Base-by-base conservation (phyloP, 2,888 invertebrate species). In the Drosophila melanosoma region DNA sequence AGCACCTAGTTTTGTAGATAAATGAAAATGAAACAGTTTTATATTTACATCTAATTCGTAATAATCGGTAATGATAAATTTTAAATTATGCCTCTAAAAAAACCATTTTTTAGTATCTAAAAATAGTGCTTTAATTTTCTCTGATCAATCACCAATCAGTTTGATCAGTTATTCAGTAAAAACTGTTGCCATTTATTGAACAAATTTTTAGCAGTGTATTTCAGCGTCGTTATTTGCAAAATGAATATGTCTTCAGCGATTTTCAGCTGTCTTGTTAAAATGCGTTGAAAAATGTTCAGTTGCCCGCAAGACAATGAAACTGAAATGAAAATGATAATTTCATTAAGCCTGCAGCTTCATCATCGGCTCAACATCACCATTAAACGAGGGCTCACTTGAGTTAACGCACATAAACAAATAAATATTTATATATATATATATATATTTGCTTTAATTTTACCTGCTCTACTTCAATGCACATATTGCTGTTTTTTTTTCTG, bases 301-400 rank as follows among this genome's bases (percentile, higher is more conserved):
- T 53, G 57, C 49, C 77, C 69, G 58, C 53, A 68, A 71, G 87
- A 84, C 76, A 87, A 89, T 67, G 72, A 69, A 62, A 60, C 67
- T 70, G 65, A 74, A 87, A 87, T 74, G 70, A 61, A 76, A 87
- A 84, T 73, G 70, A 88, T 90, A 88, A 88, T 88, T 86, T 90
- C 74, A 88, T 90, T 90, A 90, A 90, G 83, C 76, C 59, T 26
- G 40, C 67, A 65, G 62, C 53, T 35, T 45, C 56, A 40, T 45
- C 53, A 72, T 59, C 74, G 69, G 60, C 57, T 65, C 69, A 64
- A 20, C 63, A 59, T 12, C 26, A 54, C 20, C 53, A 53, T 20
- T 35, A 11, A n/a, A 33, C 36, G 62, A n/a, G 26, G 61, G 20
- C 76, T 59, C 68, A 69, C 59, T 73, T 65, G 49, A 64, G 56